phyloP scores from a whole-genome alignment of 2,113 vertebrate genomes.

The Catharus minimus region DNA sequence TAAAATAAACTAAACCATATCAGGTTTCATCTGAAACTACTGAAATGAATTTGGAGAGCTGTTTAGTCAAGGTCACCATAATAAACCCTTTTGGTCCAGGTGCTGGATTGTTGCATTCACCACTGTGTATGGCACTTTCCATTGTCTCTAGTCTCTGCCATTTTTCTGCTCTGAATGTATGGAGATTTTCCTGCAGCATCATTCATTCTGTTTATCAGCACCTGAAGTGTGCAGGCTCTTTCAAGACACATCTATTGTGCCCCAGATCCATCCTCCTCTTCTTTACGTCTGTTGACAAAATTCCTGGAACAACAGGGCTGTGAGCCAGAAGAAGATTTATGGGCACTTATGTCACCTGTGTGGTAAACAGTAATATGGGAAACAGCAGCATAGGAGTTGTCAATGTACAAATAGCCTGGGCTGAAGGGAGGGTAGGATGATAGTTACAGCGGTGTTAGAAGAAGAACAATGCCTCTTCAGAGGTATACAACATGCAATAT shows the following conservation, averaged over 20 bases:
- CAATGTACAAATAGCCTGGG: background rate
- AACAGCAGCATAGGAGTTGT: background rate
- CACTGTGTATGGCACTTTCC: background rate
- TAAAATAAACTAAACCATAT: background rate
- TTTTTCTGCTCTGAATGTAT: background rate
- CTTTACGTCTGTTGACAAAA: constrained; percentile 27
- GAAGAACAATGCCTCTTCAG: background rate
- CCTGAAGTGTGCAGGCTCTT: background rate
- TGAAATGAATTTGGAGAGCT: background rate
- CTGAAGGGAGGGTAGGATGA: background rate
- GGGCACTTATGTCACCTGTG: background rate
- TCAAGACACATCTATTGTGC: background rate
- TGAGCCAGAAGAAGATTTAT: constrained; percentile 34
- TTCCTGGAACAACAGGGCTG: constrained; percentile 1
- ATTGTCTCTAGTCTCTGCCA: background rate
- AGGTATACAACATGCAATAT: background rate
- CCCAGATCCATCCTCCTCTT: background rate
- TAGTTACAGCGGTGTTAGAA: background rate
- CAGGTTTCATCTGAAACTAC: background rate
- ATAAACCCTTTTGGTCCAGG: background rate
- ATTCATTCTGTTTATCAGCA: constrained; percentile 30
- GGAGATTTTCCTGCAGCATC: constrained; percentile 19
- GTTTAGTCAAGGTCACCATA: background rate
- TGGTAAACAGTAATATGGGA: background rate
- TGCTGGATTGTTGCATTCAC: background rate